Evolutionary conservation across 2,113 vertebrate genomes (phyloP).

Genomic region (Gorilla gorilla): DNA sequence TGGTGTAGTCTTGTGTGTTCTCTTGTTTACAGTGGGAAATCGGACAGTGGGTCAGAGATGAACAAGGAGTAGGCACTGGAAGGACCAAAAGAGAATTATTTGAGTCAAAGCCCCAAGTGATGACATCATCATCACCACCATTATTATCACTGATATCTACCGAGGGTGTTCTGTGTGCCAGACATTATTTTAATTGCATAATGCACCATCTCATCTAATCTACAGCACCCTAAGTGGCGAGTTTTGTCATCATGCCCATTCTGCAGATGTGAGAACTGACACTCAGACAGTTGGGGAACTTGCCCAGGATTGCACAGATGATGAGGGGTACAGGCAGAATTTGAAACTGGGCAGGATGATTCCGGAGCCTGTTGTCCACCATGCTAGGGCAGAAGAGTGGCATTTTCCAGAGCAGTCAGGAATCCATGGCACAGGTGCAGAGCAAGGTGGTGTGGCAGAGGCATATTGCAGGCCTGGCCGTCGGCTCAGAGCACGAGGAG

Average conservation of each 20-base stretch:
- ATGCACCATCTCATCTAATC: accelerated
- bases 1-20: neutral
- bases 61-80: accelerated
- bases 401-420: accelerated
- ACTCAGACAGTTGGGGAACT: neutral
- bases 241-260: accelerated
- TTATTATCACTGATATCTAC: accelerated
- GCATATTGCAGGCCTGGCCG: neutral
- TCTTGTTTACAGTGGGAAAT: neutral
- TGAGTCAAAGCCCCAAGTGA: neutral
- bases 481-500: neutral
- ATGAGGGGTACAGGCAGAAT: accelerated
- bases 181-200: accelerated
- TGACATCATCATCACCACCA: accelerated
- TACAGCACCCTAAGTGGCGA: accelerated
- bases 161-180: accelerated
- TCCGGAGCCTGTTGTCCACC: accelerated
- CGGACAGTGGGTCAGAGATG: accelerated
- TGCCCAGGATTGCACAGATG: neutral
- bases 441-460: accelerated
- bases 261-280: neutral
- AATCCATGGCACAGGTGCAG: neutral
- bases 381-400: accelerated
- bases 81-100: neutral
- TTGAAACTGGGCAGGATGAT: accelerated